Conservation (phyloP, 2,888 invertebrate species). For the Blomia tropicalis region DNA sequence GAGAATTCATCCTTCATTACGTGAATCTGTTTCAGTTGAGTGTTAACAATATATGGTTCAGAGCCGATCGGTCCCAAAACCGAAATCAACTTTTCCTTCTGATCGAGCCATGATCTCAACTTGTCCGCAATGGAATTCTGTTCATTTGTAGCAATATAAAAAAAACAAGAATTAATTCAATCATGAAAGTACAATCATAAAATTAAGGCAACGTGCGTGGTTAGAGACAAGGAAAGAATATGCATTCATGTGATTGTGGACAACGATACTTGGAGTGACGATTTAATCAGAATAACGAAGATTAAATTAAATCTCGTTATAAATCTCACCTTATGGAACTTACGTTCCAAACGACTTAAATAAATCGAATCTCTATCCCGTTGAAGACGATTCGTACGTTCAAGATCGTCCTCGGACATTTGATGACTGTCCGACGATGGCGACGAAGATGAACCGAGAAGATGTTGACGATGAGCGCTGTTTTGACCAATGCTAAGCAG, state of each 20-base stretch:
- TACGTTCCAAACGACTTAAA: not conserved
- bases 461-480: not conserved
- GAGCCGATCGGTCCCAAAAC: constrained; percentile 89
- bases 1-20: constrained; percentile 77
- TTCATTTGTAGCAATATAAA: not conserved
- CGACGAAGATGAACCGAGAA: not conserved
- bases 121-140: constrained; percentile 12
- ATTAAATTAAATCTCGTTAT: no score
- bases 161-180: not conserved
- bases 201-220: constrained; percentile 10
- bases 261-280: no score
- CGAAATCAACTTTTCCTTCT: constrained; percentile 87
- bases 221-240: not conserved
- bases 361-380: not conserved
- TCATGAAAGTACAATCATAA: not conserved
- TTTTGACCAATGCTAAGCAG: not conserved
- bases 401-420: no score
- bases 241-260: not conserved
- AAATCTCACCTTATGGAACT: not conserved
- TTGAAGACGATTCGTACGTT: not conserved
- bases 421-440: not conserved
- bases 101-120: constrained; percentile 54
- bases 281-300: no score
- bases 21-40: constrained; percentile 71
- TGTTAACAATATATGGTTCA: constrained; percentile 84